Base-by-base conservation (phyloP, 2,113 vertebrate genomes). In the Puntigrus tetrazona region DNA sequence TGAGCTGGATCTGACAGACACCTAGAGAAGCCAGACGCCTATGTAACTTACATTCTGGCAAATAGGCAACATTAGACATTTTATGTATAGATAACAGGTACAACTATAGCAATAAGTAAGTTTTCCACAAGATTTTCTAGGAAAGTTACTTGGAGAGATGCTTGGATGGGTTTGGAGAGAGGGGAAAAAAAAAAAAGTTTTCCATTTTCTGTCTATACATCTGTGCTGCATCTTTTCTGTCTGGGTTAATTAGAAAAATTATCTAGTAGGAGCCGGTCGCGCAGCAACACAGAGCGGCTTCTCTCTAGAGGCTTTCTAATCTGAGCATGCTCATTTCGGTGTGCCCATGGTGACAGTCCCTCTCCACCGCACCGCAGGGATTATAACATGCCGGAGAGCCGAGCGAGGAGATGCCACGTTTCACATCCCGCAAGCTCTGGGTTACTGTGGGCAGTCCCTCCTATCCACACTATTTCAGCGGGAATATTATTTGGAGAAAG, bases 241-340 rank as follows among this genome's bases (percentile, higher is more conserved):
- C 91, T 73, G 93, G 95, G 96, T 97, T 97, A 97, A 98, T 98
- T 97, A 96, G 93, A 97, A 97, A 97, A 96, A 95, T 93, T 96
- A 97, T 97, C 96, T 96, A 90, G 91, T 92, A 95, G 94, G 94
- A 93, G 91, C 90, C 92, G 94, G 87, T 59, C 87, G 91, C 94
- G 86, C 85, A 89, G 89, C 87, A 91, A 92, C 90, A 94, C 87
- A 89, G 92, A 93, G 9, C 31, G 94, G 92, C 94, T 92, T 94
- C 93, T 94, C 92, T 92, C 91, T 16, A 88, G 92, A 89, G 92
- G 94, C 91, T 90, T 87, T 93, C 93, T 97, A 96, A 96, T 97
- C 95, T 94, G 91, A 93, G 92, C 85, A 86, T 59, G 77, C 90
- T 93, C 81, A 7, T 59, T 52, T 93, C 82, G 47, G 77, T 72